Evolutionary conservation across 2,113 vertebrate genomes (phyloP).

Genomic region (Oplegnathus fasciatus): DNA sequence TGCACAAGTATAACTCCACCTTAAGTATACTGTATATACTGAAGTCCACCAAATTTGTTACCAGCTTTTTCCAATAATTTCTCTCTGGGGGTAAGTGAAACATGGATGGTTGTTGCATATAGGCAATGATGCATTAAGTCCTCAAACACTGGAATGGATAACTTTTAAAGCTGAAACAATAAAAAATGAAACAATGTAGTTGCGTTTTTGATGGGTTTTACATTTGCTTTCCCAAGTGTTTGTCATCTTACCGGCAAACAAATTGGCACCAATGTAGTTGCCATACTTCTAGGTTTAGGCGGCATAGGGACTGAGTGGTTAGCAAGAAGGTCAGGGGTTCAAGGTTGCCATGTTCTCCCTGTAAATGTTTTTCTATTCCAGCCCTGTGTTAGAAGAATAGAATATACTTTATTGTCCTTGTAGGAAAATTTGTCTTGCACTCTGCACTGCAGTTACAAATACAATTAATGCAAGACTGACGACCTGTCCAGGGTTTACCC

Average conservation of each 20-base stretch:
- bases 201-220: neutral
- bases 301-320: neutral
- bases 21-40: neutral
- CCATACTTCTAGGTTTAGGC: neutral
- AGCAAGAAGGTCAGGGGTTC: neutral
- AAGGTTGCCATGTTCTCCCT: neutral
- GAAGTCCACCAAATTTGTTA: constrained; percentile 42
- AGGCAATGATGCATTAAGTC: constrained; percentile 58
- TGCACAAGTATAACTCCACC: constrained; percentile 28
- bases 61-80: constrained; percentile 18
- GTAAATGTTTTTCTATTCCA: neutral
- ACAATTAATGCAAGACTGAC: neutral
- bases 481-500: neutral
- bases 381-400: neutral
- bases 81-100: constrained; percentile 38
- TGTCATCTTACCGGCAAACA: neutral
- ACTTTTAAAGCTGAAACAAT: constrained; percentile 50
- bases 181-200: constrained; percentile 36
- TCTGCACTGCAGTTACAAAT: neutral
- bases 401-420: neutral
- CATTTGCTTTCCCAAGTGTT: neutral
- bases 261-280: neutral
- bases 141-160: constrained; percentile 59
- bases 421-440: neutral
- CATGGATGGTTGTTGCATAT: constrained; percentile 56